Evolutionary conservation across 2,113 vertebrate species (phyloP).

Genomic region (Gulo gulo): DNA sequence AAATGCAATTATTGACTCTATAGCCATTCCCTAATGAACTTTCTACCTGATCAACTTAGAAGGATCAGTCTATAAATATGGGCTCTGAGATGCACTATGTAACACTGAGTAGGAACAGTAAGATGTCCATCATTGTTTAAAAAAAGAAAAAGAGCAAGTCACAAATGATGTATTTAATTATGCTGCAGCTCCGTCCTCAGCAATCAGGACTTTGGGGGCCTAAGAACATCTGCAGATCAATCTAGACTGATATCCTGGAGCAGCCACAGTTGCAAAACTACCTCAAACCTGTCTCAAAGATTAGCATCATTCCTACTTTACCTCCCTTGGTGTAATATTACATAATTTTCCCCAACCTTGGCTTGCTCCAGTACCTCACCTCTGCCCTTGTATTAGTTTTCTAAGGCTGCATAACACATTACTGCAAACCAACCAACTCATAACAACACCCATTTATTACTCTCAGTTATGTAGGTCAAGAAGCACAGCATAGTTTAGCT

Average conservation of each 20-base stretch:
- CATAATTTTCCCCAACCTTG: neutral
- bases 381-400: neutral
- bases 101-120: neutral
- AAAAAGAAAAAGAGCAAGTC: neutral
- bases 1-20: neutral
- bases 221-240: neutral
- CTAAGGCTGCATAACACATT: neutral
- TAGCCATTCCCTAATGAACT: neutral
- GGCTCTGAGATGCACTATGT: neutral
- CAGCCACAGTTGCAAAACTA: neutral
- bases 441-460: neutral
- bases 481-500: neutral
- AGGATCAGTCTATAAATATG: neutral
- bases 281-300: neutral
- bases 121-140: neutral
- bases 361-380: neutral
- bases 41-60: neutral
- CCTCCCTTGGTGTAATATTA: neutral
- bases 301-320: neutral
- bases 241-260: neutral
- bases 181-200: neutral
- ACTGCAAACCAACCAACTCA: neutral
- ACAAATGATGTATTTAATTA: neutral
- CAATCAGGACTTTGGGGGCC: neutral
- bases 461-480: neutral